Conservation (phyloP, 2,113 vertebrate genomes). For the Poeciliopsis turrubarensis region DNA sequence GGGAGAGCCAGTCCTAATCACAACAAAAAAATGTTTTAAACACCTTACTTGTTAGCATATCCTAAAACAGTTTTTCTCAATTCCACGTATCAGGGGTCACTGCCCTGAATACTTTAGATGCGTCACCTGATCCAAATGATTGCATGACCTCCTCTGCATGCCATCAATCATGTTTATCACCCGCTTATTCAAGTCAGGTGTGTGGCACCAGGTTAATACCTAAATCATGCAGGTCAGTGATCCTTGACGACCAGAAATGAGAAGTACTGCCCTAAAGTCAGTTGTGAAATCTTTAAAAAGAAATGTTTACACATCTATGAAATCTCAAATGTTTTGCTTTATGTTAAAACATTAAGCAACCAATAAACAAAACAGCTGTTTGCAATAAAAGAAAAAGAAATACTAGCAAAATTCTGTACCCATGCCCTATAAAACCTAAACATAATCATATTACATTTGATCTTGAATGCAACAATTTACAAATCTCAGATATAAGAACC, state of each 20-base stretch:
- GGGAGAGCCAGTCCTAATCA: constrained; percentile 89
- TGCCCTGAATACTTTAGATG: too few relatives aligned
- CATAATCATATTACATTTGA: not conserved
- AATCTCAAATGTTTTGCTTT: not conserved
- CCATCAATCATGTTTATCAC: too few relatives aligned
- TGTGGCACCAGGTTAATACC: too few relatives aligned
- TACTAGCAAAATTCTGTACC: not conserved
- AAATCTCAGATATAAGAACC: not conserved
- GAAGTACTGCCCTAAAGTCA: not conserved
- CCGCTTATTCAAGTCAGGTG: too few relatives aligned
- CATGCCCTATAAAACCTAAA: not conserved
- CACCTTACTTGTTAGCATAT: fast-evolving
- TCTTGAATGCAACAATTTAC: not conserved
- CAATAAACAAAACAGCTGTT: not conserved
- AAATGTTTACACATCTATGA: not conserved
- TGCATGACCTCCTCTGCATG: too few relatives aligned
- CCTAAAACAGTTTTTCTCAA: not conserved
- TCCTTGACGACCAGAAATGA: too few relatives aligned
- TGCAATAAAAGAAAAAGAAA: not conserved
- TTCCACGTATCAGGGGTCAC: too few relatives aligned
- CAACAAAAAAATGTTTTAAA: constrained; percentile 62
- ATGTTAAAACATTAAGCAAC: not conserved
- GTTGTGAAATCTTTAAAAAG: not conserved
- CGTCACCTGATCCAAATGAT: too few relatives aligned
- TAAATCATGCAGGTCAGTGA: too few relatives aligned